Evolutionary conservation across 2,113 vertebrate species (phyloP), one percentile per base, ranked within the genome.

Genomic region (Tetrao urogallus): DNA sequence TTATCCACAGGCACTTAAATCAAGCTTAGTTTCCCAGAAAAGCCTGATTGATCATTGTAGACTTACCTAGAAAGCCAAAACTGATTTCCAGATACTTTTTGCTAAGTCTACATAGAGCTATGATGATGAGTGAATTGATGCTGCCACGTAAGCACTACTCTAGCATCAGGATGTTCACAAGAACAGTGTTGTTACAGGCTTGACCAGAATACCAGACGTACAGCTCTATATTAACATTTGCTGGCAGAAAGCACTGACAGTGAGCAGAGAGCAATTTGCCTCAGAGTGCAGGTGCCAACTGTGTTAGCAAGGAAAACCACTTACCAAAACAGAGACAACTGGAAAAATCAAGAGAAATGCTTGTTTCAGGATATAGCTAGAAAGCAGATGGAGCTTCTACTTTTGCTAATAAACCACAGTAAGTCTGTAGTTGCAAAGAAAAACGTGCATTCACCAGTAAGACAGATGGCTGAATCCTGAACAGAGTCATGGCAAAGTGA

Each of bases 281-380:
- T 88, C 79, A 36, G 40, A 66, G 58, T 3, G 22, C 47, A 11
- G 3, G 1, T 43, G 61, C 56, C 91, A 90, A 94, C 32, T 58
- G 18, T 19, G 32, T 21, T 64, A 52, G 65, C 80, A 96, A 86
- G 45, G 42, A 86, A 6, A 74, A 16, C 1, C n/a, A 90, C 56
- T 88, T 84, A 72, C 28, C 69, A 73, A 94, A 96, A 88, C 60
- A 83, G 32, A 93, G 67, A 88, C 24, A 67, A 92, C 24, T 58
- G 56, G 22, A 80, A 65, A 89, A 87, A 82, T 48, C 30, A 64
- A 67, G n/a, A 63, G 48, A 89, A 84, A 45, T 78, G 66, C 19
- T 71, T 82, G 36, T 74, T 77, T 92, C 30, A 81, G 66, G 60
- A 58, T 43, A 48, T 2, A 83, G 16, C 40, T 57, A 73, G 82